Conservation (phyloP, 1,140 invertebrate species). For the Ceratosolen solmsi region DNA sequence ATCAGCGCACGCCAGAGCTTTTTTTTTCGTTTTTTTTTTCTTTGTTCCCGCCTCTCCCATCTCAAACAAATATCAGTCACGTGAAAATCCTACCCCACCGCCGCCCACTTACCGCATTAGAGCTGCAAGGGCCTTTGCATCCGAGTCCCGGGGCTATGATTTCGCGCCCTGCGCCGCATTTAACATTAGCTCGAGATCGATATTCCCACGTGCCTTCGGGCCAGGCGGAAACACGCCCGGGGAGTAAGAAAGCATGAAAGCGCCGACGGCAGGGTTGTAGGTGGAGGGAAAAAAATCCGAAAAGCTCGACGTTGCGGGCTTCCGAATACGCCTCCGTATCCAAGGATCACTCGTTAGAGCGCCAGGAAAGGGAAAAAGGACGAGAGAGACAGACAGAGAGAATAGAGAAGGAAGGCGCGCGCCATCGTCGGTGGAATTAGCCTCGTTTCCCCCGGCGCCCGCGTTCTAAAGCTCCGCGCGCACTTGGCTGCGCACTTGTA, state of each 20-base stretch:
- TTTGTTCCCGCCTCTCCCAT: background rate
- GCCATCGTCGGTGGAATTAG: slow-evolving; percentile 27
- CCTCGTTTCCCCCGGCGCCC: slow-evolving; percentile 33
- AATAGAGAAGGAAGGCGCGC: background rate
- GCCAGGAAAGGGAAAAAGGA: background rate
- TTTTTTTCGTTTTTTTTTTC: background rate
- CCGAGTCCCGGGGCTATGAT: background rate
- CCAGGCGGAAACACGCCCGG: background rate
- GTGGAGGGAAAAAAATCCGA: background rate
- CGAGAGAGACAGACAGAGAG: background rate
- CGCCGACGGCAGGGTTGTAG: background rate
- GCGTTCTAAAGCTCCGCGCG: background rate
- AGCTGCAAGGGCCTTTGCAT: background rate
- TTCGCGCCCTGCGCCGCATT: background rate
- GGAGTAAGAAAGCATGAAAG: background rate
- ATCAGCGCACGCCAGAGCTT: background rate
- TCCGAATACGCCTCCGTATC: slow-evolving; percentile 13
- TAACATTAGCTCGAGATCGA: background rate
- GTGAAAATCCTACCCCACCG: too few species aligned
- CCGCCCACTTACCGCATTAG: background rate
- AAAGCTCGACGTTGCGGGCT: slow-evolving; percentile 21
- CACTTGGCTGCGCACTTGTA: background rate
- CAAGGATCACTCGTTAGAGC: slow-evolving; percentile 27
- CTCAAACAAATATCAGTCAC: background rate
- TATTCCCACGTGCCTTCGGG: background rate